Evolutionary conservation across 2,113 vertebrate species (phyloP).

Genomic region (Thalassarche chlororhynchos): DNA sequence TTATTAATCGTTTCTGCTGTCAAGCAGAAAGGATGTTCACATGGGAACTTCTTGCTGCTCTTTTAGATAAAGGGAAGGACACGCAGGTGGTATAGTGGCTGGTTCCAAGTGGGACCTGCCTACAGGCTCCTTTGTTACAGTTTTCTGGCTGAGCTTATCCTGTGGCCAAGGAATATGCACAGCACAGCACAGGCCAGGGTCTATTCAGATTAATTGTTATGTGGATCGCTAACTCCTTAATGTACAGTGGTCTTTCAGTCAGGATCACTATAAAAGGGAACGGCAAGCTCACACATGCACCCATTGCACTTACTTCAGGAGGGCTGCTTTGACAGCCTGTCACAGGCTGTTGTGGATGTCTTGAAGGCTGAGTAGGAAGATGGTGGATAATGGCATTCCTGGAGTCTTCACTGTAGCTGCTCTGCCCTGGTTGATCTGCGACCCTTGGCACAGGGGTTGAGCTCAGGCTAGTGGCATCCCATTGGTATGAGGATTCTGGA

Average conservation of each 20-base stretch:
- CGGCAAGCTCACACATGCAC: not conserved
- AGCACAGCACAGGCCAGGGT: not conserved
- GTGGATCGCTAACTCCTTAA: not conserved
- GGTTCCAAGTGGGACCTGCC: not conserved
- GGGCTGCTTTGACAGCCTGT: not conserved
- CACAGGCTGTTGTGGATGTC: not conserved
- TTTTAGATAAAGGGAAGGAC: not conserved
- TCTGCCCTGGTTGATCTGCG: not conserved
- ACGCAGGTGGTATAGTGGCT: not conserved
- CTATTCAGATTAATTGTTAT: not conserved
- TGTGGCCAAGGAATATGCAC: not conserved
- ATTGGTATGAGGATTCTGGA: not conserved
- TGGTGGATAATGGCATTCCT: not conserved
- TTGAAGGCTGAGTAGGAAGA: not conserved
- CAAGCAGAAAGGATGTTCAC: not conserved
- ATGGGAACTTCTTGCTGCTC: not conserved
- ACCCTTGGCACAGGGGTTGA: not conserved
- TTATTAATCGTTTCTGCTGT: not conserved
- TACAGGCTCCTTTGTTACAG: not conserved
- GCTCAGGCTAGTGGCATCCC: not conserved
- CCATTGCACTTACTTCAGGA: rapidly evolving
- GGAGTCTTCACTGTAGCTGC: not conserved
- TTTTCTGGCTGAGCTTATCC: not conserved
- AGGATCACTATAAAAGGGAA: not conserved
- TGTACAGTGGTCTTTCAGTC: not conserved